Percentiles rank a stretch among this genome's conserved stretches.
phyloP scores from a whole-genome alignment of 2,888 invertebrate genomes.

The Galerucella nymphaeae region DNA sequence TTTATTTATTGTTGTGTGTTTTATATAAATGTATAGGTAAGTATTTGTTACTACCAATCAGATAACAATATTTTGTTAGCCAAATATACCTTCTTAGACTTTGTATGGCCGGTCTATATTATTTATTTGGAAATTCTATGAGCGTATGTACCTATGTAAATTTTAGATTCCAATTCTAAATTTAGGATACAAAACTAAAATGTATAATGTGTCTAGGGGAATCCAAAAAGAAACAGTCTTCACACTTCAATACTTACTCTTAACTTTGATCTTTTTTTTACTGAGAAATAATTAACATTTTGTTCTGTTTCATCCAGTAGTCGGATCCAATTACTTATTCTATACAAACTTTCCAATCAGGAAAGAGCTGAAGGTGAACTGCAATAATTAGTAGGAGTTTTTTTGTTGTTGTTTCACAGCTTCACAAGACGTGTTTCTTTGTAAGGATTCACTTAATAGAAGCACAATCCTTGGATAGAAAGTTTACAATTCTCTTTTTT shows the following conservation, averaged over 20 bases:
- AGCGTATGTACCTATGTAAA: neutral
- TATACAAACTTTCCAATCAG: neutral
- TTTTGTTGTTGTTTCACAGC: too few relatives aligned
- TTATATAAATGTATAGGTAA: slow-evolving; percentile 22
- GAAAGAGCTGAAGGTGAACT: neutral
- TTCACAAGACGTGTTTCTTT: too few relatives aligned
- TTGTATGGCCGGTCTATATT: slow-evolving; percentile 10
- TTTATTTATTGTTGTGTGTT: slow-evolving; percentile 26
- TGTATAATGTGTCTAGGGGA: neutral
- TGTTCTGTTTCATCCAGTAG: neutral
- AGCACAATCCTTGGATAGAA: too few relatives aligned
- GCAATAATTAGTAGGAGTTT: too few relatives aligned
- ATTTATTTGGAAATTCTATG: neutral
- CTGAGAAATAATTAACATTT: neutral
- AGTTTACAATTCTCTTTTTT: too few relatives aligned
- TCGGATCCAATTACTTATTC: neutral
- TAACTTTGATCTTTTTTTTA: neutral
- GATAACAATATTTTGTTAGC: slow-evolving; percentile 21
- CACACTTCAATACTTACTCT: too few relatives aligned
- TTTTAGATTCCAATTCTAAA: neutral
- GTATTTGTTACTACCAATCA: slow-evolving; percentile 17
- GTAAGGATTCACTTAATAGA: too few relatives aligned
- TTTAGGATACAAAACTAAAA: neutral
- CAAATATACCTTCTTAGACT: slow-evolving; percentile 12
- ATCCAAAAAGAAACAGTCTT: too few relatives aligned